phyloP scores from a whole-genome alignment of 2,113 vertebrate species.

The Gambusia affinis region DNA sequence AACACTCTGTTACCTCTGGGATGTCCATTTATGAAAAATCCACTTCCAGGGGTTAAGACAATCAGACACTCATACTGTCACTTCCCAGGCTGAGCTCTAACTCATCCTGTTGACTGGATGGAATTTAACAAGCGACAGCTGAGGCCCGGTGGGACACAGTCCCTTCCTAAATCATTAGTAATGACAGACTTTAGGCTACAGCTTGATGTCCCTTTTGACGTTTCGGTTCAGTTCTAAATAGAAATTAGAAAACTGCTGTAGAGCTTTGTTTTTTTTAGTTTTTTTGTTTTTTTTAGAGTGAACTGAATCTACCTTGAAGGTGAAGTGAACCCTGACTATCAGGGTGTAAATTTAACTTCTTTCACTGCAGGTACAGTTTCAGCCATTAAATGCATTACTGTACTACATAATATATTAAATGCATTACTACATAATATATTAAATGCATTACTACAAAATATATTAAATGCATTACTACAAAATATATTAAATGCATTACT shows the following conservation, averaged over 20 bases:
- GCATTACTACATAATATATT: too few relatives aligned
- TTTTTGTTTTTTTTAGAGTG: neutral
- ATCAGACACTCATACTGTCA: slow-evolving; percentile 67
- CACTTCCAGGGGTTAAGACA: slow-evolving; percentile 59
- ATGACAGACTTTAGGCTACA: slow-evolving; percentile 23
- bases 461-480: too few relatives aligned
- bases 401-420: too few relatives aligned
- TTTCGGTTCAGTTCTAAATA: slow-evolving; percentile 7
- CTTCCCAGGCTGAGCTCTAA: slow-evolving; percentile 55
- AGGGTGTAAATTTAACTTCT: slow-evolving; percentile 1
- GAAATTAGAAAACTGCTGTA: slow-evolving; percentile 1
- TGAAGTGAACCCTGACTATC: neutral
- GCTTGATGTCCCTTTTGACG: neutral
- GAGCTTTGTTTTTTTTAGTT: neutral
- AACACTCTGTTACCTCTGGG: slow-evolving; percentile 30
- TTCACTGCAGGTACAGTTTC: slow-evolving; percentile 13
- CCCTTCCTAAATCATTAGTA: slow-evolving; percentile 72
- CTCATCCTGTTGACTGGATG: slow-evolving; percentile 66
- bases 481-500: too few relatives aligned
- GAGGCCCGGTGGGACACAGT: slow-evolving; percentile 39
- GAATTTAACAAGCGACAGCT: slow-evolving; percentile 78
- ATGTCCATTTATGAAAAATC: slow-evolving; percentile 19
- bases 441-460: too few relatives aligned
- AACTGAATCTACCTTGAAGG: slow-evolving; percentile 6
- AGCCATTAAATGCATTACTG: neutral